Evolutionary conservation across 2,888 invertebrate genomes (phyloP), one percentile per base, ranked within the genome.

Genomic region (Apotomis betuletana): DNA sequence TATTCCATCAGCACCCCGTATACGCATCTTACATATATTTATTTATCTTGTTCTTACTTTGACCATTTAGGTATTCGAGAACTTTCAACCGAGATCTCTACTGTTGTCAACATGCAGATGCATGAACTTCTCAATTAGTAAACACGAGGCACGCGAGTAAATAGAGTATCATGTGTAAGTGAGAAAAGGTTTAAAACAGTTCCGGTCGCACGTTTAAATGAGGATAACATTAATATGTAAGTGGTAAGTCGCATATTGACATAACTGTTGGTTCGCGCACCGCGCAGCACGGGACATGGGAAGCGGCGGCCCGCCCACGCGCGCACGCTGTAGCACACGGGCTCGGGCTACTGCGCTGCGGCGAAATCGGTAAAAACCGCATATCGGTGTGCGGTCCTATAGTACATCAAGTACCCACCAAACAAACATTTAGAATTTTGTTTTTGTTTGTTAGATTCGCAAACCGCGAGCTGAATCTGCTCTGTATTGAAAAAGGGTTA

Each of bases 191-290:
- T 54, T 54, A 54, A 54, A 63, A 62, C 46, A 63, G 46, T 46
- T 27, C 46, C 64, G 69, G 68, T 74, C 64, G 60, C 49, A 63
- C 58, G 65, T 46, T 75, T 78, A 78, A 77, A 77, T 75, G 76
- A 74, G 80, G 75, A 79, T 78, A 75, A 74, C 77, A 79, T 79
- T 76, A 78, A 77, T 77, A 75, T 75, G 67, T 75, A 75, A 77
- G 76, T 77, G 81, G 84, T 81, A 83, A 82, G 81, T 81, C 78
- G 79, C 77, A 83, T 90, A 88, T 91, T 91, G 89, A 85, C 87
- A 90, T 91, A 91, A 91, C 91, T 90, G 91, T 91, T 83, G 81
- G 84, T 64, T 70, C 41, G 82, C 85, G 83, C 84, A 84, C 82
- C 88, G 85, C 84, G 83, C 85, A 84, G 83, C 84, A 84, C 82